Evolutionary conservation across 2,113 vertebrate genomes (phyloP).

Genomic region (Phrynosoma platyrhinos): DNA sequence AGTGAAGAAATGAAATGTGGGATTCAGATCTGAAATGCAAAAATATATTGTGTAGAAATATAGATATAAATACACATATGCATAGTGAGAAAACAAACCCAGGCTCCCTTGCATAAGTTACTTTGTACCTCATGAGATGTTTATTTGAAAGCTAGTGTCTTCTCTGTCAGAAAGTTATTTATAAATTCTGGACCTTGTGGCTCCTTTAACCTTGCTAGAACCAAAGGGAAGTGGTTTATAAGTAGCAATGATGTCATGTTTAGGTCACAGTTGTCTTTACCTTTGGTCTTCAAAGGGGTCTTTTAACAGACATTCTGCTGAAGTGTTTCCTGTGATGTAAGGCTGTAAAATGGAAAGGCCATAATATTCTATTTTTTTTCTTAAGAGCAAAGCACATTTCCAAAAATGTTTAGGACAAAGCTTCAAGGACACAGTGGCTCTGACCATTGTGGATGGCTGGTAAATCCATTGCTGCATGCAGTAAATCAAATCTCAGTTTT

Average conservation of each 20-base stretch:
- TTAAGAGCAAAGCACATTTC: background rate
- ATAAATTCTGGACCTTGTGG: background rate
- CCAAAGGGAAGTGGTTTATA: background rate
- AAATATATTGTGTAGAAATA: background rate
- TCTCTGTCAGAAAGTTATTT: background rate
- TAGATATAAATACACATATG: background rate
- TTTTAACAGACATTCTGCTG: background rate
- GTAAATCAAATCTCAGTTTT: no score
- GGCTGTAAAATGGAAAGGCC: background rate
- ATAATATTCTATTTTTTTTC: background rate
- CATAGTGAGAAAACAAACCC: background rate
- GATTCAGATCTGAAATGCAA: background rate
- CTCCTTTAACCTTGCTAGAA: background rate
- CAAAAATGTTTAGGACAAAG: background rate
- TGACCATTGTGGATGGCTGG: background rate
- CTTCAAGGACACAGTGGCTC: background rate
- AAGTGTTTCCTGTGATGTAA: background rate
- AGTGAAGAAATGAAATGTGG: background rate
- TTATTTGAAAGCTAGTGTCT: background rate
- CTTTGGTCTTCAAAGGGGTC: background rate
- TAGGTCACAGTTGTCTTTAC: background rate
- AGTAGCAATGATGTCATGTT: background rate
- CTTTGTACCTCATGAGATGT: background rate
- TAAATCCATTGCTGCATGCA: no score
- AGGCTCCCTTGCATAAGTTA: background rate